Evolutionary conservation across 2,888 invertebrate genomes (phyloP).

Genomic region (Cephus spinipes): DNA sequence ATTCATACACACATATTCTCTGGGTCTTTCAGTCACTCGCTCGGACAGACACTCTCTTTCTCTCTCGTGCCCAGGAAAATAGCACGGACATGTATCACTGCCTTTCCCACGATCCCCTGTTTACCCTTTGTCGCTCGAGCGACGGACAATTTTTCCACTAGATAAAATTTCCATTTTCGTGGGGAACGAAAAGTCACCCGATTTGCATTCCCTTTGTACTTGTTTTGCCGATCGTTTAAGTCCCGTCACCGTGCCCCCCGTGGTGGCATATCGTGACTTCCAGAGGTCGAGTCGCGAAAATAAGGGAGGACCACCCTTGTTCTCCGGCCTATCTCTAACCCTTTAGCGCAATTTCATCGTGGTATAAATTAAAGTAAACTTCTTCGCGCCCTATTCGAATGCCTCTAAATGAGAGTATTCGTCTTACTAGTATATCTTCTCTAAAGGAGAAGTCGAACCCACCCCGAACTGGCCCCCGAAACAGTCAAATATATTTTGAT

Average conservation of each 20-base stretch:
- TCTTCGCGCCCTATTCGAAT: not conserved
- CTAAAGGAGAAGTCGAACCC: not conserved
- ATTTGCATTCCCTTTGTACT: slow-evolving; percentile 4
- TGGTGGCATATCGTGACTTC: not conserved
- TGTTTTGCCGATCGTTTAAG: not conserved
- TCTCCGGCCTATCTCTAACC: not conserved
- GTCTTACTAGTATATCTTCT: not conserved
- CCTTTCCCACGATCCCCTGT: slow-evolving; percentile 4
- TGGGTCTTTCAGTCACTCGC: not conserved
- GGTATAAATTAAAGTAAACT: not conserved
- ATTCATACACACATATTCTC: not conserved
- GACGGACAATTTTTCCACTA: slow-evolving; percentile 10
- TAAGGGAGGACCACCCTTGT: not conserved
- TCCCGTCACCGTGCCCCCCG: not conserved
- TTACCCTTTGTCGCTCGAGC: not conserved
- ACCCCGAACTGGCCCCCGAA: not conserved
- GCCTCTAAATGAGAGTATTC: not conserved
- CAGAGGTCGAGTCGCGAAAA: not conserved
- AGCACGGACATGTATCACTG: slow-evolving; percentile 1
- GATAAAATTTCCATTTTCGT: slow-evolving; percentile 22
- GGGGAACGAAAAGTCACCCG: not conserved
- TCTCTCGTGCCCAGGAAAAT: slow-evolving; percentile 5
- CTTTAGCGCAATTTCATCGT: not conserved
- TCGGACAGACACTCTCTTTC: slow-evolving; percentile 3
- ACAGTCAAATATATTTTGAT: not conserved